Base-by-base conservation (phyloP, 2,113 vertebrate species). In the Ranitomeya imitator region DNA sequence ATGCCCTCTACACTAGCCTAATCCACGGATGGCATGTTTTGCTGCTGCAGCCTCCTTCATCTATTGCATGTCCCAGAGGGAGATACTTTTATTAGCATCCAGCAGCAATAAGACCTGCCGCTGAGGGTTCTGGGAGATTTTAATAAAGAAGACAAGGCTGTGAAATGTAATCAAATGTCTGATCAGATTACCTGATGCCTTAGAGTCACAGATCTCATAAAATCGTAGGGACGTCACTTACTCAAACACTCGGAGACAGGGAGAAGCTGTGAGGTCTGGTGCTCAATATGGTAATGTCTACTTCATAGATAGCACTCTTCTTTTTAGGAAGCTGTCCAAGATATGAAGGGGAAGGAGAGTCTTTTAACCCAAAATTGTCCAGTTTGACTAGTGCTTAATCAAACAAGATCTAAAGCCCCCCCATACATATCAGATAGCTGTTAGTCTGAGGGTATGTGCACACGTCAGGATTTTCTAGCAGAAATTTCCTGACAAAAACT, bases 141-240 rank as follows among this genome's bases (percentile, higher is more conserved):
- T 97, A 97, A 97, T 97, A 97, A 97, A 96, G 96, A 94, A 96
- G 96, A 95, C 96, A 96, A 95, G 94, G 94, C 96, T 95, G 96
- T 94, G 96, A 97, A 96, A 97, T 97, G 96, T 96, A 97, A 97
- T 97, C 97, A 97, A 96, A 93, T 96, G 96, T 96, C 96, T 97
- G 95, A 97, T 97, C 96, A 97, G 97, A 97, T 97, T 97, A 97
- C 87, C 74, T 89, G 87, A 85, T 89, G 87, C 87, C 87, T 89
- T 63, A 85, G 87, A 89, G 87, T 89, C 82, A 89, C 87, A 85
- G 87, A 89, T 89, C 87, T 89, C 87, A 89, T 89, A 89, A 85
- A 84, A 89, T 78, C 61, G 61, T 26, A 78, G 87, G 73, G 82
- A 57, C 61, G 73, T 85, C 82, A 78, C 87, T 89, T 78, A 78